Conservation (phyloP, 2,113 vertebrate genomes). For the Daphoenositta chrysoptera region DNA sequence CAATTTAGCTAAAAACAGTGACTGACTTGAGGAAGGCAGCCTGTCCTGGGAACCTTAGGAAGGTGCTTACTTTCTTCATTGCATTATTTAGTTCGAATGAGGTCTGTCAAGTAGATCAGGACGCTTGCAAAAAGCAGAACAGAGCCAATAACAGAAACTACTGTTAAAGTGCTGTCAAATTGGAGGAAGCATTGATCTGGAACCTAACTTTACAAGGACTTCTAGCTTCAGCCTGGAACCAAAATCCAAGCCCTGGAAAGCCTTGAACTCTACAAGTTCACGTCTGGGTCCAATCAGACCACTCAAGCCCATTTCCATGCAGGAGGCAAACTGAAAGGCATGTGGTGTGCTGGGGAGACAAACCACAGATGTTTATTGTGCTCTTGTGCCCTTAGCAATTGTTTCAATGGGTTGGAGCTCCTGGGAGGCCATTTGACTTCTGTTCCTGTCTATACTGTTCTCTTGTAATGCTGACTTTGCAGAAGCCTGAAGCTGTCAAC, state of each 20-base stretch:
- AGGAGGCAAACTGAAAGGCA: background rate
- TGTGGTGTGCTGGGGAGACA: conserved; percentile 11
- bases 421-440: conserved; percentile 64
- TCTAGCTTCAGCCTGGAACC: background rate
- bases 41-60: background rate
- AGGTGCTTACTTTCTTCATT: background rate
- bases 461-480: conserved; percentile 55
- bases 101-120: background rate
- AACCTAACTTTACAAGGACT: background rate
- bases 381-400: conserved; percentile 51
- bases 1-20: background rate
- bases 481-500: conserved; percentile 56
- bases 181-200: background rate
- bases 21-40: background rate
- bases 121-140: background rate
- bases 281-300: conserved; percentile 23
- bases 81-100: background rate
- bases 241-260: background rate
- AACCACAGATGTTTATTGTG: conserved; percentile 43
- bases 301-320: background rate
- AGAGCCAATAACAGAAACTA: background rate
- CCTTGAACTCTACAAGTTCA: background rate
- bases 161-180: background rate
- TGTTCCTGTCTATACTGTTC: conserved; percentile 49
- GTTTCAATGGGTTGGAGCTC: conserved; percentile 64